These are phyloP conservation scores for Pseudomugil tenellus DNA, from an alignment of 2,797 vertebrate species.

Conservation along the genomic window DNA sequence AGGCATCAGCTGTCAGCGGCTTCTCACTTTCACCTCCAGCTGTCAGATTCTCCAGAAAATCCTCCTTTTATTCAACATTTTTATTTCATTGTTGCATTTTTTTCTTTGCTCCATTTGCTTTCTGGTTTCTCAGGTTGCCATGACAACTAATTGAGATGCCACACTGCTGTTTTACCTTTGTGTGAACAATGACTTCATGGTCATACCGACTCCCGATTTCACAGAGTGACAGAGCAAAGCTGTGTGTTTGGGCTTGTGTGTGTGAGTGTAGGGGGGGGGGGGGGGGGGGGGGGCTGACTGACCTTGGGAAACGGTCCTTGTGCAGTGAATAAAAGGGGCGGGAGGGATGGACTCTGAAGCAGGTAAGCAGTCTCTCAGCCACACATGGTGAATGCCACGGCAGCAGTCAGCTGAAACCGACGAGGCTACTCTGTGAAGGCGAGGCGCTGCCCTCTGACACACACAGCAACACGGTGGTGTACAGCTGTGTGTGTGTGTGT, in stretches of 20 bases:
- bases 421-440: slow-evolving; percentile 67
- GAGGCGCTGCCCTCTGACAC: slow-evolving; percentile 64
- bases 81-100: slow-evolving; percentile 1
- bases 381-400: slow-evolving; percentile 82
- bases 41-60: slow-evolving; percentile 10
- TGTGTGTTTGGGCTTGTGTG: slow-evolving; percentile 39
- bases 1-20: slow-evolving; percentile 48
- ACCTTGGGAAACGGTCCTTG: slow-evolving; percentile 86
- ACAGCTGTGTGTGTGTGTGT: slow-evolving; percentile 27
- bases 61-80: slow-evolving; percentile 14
- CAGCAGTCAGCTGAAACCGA: slow-evolving; percentile 85
- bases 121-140: slow-evolving; percentile 85
- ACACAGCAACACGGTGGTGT: slow-evolving; percentile 32
- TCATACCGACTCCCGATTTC: slow-evolving; percentile 87
- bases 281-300: slow-evolving; percentile 61
- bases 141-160: slow-evolving; percentile 89
- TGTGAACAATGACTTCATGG: slow-evolving; percentile 72
- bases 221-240: slow-evolving; percentile 45
- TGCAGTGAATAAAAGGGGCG: slow-evolving; percentile 65
- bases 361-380: slow-evolving; percentile 51
- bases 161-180: slow-evolving; percentile 87
- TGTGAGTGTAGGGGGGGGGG: slow-evolving; percentile 25
- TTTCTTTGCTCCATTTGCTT: slow-evolving; percentile 71
- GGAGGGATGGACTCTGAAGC: slow-evolving; percentile 63
- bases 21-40: slow-evolving; percentile 4